Base-by-base conservation (phyloP, 2,888 invertebrate genomes). In the Helleia helle region DNA sequence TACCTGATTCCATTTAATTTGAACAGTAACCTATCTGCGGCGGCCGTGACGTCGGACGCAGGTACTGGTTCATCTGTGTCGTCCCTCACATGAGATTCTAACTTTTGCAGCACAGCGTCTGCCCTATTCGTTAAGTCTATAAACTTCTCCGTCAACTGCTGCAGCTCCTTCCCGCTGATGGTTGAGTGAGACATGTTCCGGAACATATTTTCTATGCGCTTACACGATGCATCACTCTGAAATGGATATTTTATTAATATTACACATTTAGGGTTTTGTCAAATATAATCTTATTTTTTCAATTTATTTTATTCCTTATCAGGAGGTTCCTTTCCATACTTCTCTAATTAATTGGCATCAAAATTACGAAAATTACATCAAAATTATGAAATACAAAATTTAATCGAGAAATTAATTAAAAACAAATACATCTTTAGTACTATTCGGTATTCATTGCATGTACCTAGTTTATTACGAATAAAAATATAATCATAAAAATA, bases 121-220 rank as follows among this genome's bases (percentile, higher is more conserved):
- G 85, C 80, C 46, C 80, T 62, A 47, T 85, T 71, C 1, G 84
- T 83, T 46, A 85, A 51, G 8, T 71, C 77, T 26, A 84, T 71
- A 50, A 85, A 76, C 54, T 86, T 86, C 47, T 84, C 83, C 1
- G 77, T 83, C 28, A 85, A 55, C 49, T 76, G 77, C 41, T 74
- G 71, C 15, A 83, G 50, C 50, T 85, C 84, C 22, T 62, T 65
- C 47, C 81, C 83, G 53, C 72, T 81, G 38, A 77, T 59, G 2
- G 65, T 58, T 1, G 67, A 56, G 40, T 73, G 71, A 3, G 81
- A 69, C 15, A 67, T 62, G 51, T 84, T 84, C 1, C 72, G 70
- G 48, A 83, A 72, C 36, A 68, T 67, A 13, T 48, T 66, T 54
- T 84, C 84, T 9, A 84, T 59, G 13, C 76, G 68, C 41, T 75